Evolutionary conservation across 1,140 invertebrate genomes (phyloP).

Genomic region (Papilio polytes): DNA sequence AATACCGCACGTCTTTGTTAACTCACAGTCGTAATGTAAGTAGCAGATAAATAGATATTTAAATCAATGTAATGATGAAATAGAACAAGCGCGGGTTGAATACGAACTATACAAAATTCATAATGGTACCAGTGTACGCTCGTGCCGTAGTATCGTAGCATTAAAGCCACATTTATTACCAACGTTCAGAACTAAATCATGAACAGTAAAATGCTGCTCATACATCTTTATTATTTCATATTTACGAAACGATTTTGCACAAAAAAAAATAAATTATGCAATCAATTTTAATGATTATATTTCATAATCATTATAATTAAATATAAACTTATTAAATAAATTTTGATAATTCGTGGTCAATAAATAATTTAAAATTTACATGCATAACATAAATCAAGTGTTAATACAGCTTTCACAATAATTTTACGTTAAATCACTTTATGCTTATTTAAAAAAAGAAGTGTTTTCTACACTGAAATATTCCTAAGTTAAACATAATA

Average conservation of each 20-base stretch:
- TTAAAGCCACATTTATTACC: constrained; percentile 82
- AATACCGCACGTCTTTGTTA: constrained; percentile 33
- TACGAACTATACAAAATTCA: constrained; percentile 63
- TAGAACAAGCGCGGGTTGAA: constrained; percentile 37
- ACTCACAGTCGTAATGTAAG: constrained; percentile 30
- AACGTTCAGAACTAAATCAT: constrained; percentile 70
- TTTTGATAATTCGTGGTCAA: too few species aligned
- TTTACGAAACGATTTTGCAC: too few species aligned
- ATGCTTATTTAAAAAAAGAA: background rate
- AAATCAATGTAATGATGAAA: constrained; percentile 42
- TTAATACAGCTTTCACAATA: background rate
- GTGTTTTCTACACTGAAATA: too few species aligned
- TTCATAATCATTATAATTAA: too few species aligned
- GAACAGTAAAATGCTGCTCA: constrained; percentile 65
- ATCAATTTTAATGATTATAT: too few species aligned
- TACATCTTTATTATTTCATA: constrained; percentile 32
- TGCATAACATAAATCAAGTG: too few species aligned
- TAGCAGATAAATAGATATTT: constrained; percentile 41
- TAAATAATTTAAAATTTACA: too few species aligned
- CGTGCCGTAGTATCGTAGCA: constrained; percentile 73
- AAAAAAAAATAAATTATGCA: too few species aligned
- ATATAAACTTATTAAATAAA: too few species aligned
- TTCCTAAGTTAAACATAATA: too few species aligned
- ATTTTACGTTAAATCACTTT: background rate
- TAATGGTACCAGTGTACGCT: constrained; percentile 69